Conservation (phyloP, 2,113 vertebrate genomes). For the Cyprinodon variegatus region DNA sequence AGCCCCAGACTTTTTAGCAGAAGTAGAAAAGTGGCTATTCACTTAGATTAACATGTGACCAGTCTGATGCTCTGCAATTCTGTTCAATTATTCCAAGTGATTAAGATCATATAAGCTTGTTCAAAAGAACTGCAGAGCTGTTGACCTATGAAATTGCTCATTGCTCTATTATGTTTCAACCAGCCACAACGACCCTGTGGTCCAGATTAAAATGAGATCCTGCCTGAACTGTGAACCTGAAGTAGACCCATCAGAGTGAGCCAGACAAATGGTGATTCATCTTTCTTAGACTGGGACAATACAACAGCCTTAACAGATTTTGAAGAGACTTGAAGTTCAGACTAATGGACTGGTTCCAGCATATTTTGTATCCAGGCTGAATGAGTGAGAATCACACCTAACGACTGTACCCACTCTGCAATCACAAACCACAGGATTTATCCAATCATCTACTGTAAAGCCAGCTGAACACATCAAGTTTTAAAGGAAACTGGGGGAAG, state of each 20-base stretch:
- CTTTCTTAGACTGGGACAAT: no score
- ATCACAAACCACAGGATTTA: no score
- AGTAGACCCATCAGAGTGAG: background rate
- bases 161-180: background rate
- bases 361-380: no score
- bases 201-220: background rate
- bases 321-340: background rate
- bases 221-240: background rate
- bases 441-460: no score
- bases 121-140: background rate
- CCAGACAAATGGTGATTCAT: background rate
- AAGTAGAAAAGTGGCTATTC: no score
- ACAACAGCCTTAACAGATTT: background rate
- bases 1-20: no score
- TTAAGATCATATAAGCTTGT: background rate
- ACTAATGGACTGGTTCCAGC: no score
- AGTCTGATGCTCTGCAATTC: background rate
- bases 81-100: background rate
- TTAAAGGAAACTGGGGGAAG: no score
- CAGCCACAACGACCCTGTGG: background rate
- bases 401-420: no score
- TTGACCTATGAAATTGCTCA: background rate
- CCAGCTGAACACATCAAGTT: no score
- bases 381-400: no score
- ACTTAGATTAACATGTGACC: background rate